Base-by-base conservation (phyloP, 1,140 invertebrate genomes). In the Cataglyphis hispanica region DNA sequence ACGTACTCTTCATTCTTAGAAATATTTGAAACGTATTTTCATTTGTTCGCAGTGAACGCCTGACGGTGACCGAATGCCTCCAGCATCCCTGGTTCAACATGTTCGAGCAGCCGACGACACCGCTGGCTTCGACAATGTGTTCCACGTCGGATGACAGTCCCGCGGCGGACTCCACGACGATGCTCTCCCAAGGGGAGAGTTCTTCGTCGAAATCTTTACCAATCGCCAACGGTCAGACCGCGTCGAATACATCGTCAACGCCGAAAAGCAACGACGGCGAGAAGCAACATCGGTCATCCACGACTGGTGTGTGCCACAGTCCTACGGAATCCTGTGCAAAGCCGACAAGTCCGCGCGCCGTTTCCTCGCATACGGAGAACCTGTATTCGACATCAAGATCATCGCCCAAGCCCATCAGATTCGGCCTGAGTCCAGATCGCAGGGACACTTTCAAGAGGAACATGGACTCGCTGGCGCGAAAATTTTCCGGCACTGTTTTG, bases 21-120 rank as follows among this genome's bases (percentile, higher is more conserved):
- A 69, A 7, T 40, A 25, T 81, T 31, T 5, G 1, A 58, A 43
- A 58, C n/a, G 1, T 5, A 31, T 16, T 74, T 37, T 74, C 53
- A 22, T 94, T 84, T 89, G 89, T 81, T 94, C 94, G 5, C 93
- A 97, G 97, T 89, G 94, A 95, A 70, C 95, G 97, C 53, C 92
- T 97, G 92, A 96, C 96, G 61, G 96, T 96, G 25, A 95, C 95
- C 40, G 96, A 97, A 75, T 97, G 96, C 87, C 94, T 97, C 13
- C 93, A 96, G 60, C 97, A 97, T 91, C 92, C 96, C 1, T 97
- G 97, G 97, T 94, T 97, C 86, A 60, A 22, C 8, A 76, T 92
- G 66, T 94, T 92, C 88, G 90, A 93, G 53, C 93, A 92, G 19
- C 90, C 92, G 4, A 75, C 85, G 31, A 66, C 89, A 8, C 74